Base-by-base conservation (phyloP, 2,797 vertebrate species). In the Leptatherina wallacei region DNA sequence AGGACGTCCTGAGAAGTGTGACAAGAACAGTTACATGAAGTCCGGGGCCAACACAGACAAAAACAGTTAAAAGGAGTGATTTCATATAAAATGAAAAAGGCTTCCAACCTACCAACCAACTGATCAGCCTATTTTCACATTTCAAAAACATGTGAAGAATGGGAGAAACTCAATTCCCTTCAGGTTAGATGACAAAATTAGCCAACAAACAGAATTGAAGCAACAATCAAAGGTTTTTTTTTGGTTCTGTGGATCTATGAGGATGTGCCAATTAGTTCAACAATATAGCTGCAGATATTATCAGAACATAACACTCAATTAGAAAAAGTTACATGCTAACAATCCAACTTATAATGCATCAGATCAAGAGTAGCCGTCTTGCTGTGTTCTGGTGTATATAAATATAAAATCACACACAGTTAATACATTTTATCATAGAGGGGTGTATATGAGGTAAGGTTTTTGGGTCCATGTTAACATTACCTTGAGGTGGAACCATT, bases 301-400 rank as follows among this genome's bases (percentile, higher is more conserved):
- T 88, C 73, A 75, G 83, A 79, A 85, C 69, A 84, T 74, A 84
- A 84, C 78, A 87, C 85, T 72, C 86, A 73, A 82, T 85, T 75
- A 84, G 72, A 85, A 91, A 85, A 84, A 51, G 84, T 88, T 80
- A 86, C 89, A 91, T 85, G 88, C 88, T 80, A 91, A 89, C 78
- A 89, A 90, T 74, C 85, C 82, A 86, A 85, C 59, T 86, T 87
- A 91, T 85, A 88, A 92, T 84, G 85, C 78, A 89, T 93, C 86
- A 90, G 86, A 88, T 87, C 82, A 75, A 82, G 80, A 84, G 77
- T 74, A 85, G 77, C 78, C 82, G 86, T 88, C 88, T 80, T 74
- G 82, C 83, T 89, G 88, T 88, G 82, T 89, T 91, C 82, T 85
- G 88, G 89, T 91, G 86, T 89, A 92, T 88, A 91, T 86, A 87